Evolutionary conservation across 2,888 invertebrate genomes (phyloP), one percentile per base, ranked within the genome.

Genomic region (Prosopocoilus inquinatus): DNA sequence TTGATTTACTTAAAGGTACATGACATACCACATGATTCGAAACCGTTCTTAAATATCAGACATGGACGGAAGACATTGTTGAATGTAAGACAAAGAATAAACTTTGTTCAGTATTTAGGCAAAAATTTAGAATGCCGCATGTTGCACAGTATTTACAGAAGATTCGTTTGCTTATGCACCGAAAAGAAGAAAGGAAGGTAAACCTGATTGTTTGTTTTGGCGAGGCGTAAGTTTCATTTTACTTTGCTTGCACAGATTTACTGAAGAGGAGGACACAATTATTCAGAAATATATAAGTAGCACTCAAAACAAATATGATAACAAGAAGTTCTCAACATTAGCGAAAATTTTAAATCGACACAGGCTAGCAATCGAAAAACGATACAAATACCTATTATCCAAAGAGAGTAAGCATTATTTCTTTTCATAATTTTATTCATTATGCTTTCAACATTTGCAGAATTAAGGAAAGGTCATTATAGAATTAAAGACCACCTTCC

Each of bases 51-150:
- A 20, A 48, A 47, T 44, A 11, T 52, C 32, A 32, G n/a, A 13
- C 38, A 43, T 32, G 51, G 41, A 3, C 43, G 16, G 7, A 8
- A 7, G 8, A 15, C 12, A 16, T 16, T 56, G 34, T 20, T 56
- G 9, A 39, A n/a, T 15, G n/a, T n/a, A 16, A 38, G n/a, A 11
- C 15, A 56, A 36, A 39, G 47, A 35, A 13, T 43, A n/a, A 48
- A 36, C 13, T 56, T 56, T 45, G 51, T 20, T 4, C 47, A 52
- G 39, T 48, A 52, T 43, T n/a, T 56, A 9, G 56, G 51, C n/a
- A 56, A 34, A 52, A 52, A 48, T 5, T 48, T 56, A 20, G 47
- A 48, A 3, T 35, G 45, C 35, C 47, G 56, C n/a, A 33, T 39
- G 32, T 38, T 56, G 12, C 16, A 34, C 16, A 34, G 51, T 20